Evolutionary conservation across 2,797 vertebrate species (phyloP), one percentile per base, ranked within the genome.

Genomic region (Novumbra hubbsi): DNA sequence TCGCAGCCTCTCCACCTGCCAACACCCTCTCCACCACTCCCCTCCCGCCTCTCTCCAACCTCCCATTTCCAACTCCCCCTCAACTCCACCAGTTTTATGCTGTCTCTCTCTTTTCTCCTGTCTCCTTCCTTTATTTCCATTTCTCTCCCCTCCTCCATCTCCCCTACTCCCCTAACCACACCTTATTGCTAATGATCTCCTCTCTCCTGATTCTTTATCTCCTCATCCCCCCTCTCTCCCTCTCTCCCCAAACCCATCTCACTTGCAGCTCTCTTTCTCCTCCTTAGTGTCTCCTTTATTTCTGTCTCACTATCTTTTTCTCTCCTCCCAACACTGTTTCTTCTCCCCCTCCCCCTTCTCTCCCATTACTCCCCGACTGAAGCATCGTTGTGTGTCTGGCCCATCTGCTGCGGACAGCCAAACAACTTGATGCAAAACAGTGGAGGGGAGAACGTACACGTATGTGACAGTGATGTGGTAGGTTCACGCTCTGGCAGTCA

Each of bases 301-400:
- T 38, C 24, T 6, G 5, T 62, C 41, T 45, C 41, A 14, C 28
- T 64, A 27, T 14, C 57, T 14, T 21, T 27, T 28, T 21, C 57
- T 62, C 57, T 62, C 8, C 57, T 62, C n/a, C 27, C 28, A 27
- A 28, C 4, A 49, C 24, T 14, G 3, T 21, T 50, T 14, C 14
- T 11, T 65, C 73, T 75, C 73, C 11, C 55, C 4, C 32, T 28
- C 45, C 55, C 50, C 50, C 72, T 48, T 74, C 68, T 38, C 65
- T 64, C 79, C 68, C 66, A 78, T 83, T 79, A 83, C 72, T 81
- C 81, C 78, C 81, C 84, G 66, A 83, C 73, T 70, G 67, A 90
- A 74, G 78, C 87, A 89, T 71, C 81, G 88, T 78, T 78, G 87
- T 92, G 90, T 92, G 87, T 89, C 90, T 77, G 6, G 76, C 70